Evolutionary conservation across 2,888 invertebrate species (phyloP).

Genomic region (Metallyticus violacea): DNA sequence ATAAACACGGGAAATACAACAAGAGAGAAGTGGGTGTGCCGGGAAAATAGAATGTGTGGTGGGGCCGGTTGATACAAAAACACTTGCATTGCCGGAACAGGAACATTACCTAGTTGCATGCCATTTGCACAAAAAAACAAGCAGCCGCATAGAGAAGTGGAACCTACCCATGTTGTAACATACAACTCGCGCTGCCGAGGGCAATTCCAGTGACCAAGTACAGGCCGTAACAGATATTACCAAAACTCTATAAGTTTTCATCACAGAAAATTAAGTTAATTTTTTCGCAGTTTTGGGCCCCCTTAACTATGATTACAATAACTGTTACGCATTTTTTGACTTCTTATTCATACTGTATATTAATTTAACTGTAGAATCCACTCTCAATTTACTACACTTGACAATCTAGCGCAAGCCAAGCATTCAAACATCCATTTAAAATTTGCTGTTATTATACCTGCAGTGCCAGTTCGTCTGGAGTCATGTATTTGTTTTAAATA

Average conservation of each 20-base stretch:
- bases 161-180: background rate
- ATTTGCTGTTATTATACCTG: no score
- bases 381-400: no score
- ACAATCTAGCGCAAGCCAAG: no score
- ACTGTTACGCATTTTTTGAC: no score
- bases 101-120: background rate
- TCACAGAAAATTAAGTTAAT: background rate
- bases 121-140: background rate
- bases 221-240: background rate
- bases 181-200: no score
- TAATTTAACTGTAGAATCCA: no score
- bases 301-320: background rate
- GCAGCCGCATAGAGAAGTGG: background rate
- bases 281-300: background rate
- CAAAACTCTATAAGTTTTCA: background rate
- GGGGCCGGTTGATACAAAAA: background rate
- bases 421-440: no score
- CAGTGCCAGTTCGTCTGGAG: no score
- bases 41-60: background rate
- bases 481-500: no score
- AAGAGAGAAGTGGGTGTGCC: background rate
- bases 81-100: conserved; percentile 7
- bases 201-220: no score
- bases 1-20: conserved; percentile 9
- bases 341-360: no score